Percentiles rank a stretch among this genome's conserved stretches.
Conservation (phyloP, 64 coral and sea anemone genomes). For the Astreopora myriophthalma region DNA sequence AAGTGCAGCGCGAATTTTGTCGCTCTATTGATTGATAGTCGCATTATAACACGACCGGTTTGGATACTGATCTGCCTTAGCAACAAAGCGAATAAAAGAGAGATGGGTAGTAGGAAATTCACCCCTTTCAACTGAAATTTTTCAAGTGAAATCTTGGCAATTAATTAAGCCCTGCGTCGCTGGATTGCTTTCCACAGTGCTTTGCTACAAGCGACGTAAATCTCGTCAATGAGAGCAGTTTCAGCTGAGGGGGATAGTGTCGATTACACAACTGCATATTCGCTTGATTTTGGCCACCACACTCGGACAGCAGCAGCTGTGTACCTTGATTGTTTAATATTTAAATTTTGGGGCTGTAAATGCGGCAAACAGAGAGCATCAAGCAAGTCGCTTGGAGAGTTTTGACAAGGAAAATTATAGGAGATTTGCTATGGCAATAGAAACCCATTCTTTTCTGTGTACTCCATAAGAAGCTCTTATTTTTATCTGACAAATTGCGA, state of each 20-base stretch:
- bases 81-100: not conserved
- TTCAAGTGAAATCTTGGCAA: constrained; percentile 7
- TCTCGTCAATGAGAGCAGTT: not conserved
- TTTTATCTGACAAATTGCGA: constrained; percentile 1
- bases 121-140: not conserved
- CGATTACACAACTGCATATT: not conserved
- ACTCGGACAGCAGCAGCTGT: not conserved
- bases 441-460: not conserved
- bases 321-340: constrained; percentile 53
- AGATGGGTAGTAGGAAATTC: not conserved
- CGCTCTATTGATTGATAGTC: constrained; percentile 2
- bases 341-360: constrained; percentile 58
- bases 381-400: not conserved
- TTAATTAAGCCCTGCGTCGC: not conserved
- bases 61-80: constrained; percentile 4
- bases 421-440: not conserved
- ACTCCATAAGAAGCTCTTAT: not conserved
- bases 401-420: not conserved
- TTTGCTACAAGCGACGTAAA: not conserved
- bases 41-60: not conserved
- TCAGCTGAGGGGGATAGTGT: not conserved
- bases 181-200: not conserved
- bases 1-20: not conserved
- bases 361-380: constrained; percentile 10
- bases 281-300: constrained; percentile 24